Percentiles rank a stretch among this genome's conserved stretches.
Evolutionary conservation across 2,113 vertebrate genomes (phyloP).

Genomic region (Scolopax mira): DNA sequence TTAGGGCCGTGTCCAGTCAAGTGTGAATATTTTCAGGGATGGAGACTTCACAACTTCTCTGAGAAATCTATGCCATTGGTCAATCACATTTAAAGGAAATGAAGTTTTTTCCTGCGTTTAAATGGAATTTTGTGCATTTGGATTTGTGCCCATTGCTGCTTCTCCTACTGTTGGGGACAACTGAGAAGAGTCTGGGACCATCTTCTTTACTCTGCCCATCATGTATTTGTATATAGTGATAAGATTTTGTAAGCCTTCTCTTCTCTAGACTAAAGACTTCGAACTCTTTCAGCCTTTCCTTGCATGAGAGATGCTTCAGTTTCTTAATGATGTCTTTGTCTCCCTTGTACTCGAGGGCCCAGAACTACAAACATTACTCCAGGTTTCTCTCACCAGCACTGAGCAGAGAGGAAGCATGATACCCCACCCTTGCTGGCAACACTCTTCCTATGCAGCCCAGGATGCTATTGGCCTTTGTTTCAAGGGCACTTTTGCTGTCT

Average conservation of each 20-base stretch:
- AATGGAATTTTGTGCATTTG: neutral
- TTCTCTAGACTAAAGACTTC: neutral
- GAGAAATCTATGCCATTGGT: neutral
- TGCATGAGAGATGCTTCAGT: neutral
- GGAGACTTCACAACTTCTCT: neutral
- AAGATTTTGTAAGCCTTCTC: neutral
- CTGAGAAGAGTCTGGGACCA: neutral
- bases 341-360: neutral
- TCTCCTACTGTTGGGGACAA: neutral
- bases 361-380: neutral
- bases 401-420: neutral
- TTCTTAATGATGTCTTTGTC: neutral
- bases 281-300: neutral
- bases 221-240: neutral
- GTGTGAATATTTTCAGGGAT: neutral
- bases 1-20: rapidly evolving
- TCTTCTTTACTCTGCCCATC: neutral
- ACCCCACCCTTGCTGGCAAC: neutral
- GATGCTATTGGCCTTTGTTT: neutral
- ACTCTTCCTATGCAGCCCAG: neutral
- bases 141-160: neutral
- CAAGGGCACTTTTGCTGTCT: neutral
- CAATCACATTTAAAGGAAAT: neutral
- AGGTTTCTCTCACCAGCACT: neutral
- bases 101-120: neutral